Evolutionary conservation across 2,888 invertebrate genomes (phyloP), one percentile per base, ranked within the genome.

Genomic region (Rhingia rostrata): DNA sequence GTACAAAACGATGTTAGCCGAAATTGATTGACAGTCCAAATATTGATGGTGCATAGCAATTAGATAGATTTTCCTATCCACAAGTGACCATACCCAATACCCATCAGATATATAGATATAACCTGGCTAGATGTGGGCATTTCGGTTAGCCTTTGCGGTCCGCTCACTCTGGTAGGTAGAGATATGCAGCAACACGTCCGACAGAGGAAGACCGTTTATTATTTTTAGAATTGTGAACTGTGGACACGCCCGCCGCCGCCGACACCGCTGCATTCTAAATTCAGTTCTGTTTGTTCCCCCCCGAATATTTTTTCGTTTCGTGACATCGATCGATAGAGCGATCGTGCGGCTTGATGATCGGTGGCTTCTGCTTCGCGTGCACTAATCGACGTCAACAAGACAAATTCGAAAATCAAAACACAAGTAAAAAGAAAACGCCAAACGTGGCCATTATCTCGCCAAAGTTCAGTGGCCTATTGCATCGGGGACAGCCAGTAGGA

Each of bases 1-100:
- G 10, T 41, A 49, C 49, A 45, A 35, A 58, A 39, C 69, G n/a
- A 56, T 64, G 78, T 70, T 78, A 70, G 49, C 78, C 78, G 61
- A 78, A 78, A 51, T 64, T 78, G 78, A 78, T 78, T 78, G 78
- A 78, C 78, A 78, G 70, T 70, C 78, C 61, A 69, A 78, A 78
- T 78, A 69, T 78, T 78, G 78, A 63, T 51, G 56, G 41, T 64
- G 78, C 78, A 78, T 78, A 78, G 33, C 63, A 78, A 78, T 70
- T 70, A 78, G 70, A 78, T 63, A 56, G 63, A 58, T 49, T 70
- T 61, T 32, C 39, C 32, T 14, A 49, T 51, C 47, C 77, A 4
- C 60, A 14, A 9, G 30, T 30, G 41, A 6, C 47, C 10, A 37
- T 35, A 10, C 14, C n/a, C 53, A 10, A 30, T 22, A 22, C 22